These are phyloP conservation scores for Sebastes minor DNA, from an alignment of 2,797 vertebrate genomes.

Conservation along the genomic window DNA sequence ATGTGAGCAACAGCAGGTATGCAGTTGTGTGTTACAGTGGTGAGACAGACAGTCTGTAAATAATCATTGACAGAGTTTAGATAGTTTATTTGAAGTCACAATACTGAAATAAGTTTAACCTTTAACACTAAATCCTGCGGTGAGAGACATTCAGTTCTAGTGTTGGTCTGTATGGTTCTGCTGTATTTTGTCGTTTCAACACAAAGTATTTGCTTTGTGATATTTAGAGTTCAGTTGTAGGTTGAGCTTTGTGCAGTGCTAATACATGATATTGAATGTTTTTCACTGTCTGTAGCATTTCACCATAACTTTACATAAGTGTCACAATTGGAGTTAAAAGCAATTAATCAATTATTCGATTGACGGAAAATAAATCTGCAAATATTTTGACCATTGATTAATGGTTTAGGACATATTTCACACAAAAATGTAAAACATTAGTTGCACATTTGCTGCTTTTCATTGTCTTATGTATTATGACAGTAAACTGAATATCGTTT, in stretches of 20 bases:
- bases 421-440: no score
- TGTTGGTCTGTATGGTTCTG: neutral
- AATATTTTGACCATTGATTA: neutral
- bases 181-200: no score
- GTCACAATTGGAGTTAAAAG: neutral
- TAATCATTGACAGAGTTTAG: neutral
- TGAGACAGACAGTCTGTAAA: neutral
- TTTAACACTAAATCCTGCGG: neutral
- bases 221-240: neutral
- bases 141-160: neutral
- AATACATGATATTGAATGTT: no score
- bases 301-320: neutral
- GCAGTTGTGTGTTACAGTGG: neutral
- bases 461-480: no score
- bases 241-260: no score
- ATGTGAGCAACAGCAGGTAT: neutral
- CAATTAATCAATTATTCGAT: neutral
- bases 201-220: neutral
- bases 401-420: rapidly evolving
- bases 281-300: neutral
- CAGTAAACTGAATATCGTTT: no score
- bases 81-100: neutral
- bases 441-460: no score
- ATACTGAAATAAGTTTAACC: neutral
- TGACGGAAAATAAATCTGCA: neutral